A percentile compares a stretch with the other conserved stretches of the same genome.
Evolutionary conservation across 2,113 vertebrate species (phyloP).

Genomic region (Ornithorhynchus anatinus): DNA sequence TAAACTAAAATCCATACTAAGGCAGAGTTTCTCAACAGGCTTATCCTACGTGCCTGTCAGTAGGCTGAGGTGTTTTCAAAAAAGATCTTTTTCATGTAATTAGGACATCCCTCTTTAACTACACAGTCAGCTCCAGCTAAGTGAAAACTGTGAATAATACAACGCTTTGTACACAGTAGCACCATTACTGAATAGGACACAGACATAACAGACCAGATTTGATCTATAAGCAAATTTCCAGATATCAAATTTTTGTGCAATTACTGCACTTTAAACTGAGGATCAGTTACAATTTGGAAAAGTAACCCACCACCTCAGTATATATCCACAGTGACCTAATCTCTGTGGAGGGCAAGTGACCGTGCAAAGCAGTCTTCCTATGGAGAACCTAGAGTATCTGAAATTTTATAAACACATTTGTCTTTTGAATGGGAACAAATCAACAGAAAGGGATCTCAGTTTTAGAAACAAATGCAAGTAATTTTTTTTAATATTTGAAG

Average conservation of each 20-base stretch:
- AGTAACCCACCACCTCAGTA: no score
- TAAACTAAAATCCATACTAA: conserved; percentile 72
- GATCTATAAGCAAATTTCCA: conserved; percentile 7
- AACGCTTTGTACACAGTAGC: neutral
- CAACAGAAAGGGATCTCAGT: no score
- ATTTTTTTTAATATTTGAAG: no score
- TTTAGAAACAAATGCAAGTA: no score
- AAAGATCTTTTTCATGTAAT: conserved; percentile 31
- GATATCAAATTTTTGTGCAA: neutral
- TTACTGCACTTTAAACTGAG: conserved; percentile 1
- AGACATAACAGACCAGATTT: neutral
- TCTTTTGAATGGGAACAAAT: no score
- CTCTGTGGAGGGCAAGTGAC: no score
- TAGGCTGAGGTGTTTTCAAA: conserved; percentile 59
- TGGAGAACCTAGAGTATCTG: no score
- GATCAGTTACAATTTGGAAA: no score
- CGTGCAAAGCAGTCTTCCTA: no score
- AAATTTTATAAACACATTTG: no score
- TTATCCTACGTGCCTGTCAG: conserved; percentile 56
- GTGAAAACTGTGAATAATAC: no score
- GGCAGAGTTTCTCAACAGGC: conserved; percentile 65
- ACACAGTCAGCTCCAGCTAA: neutral
- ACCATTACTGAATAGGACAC: neutral
- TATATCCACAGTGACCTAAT: no score
- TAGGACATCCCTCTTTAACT: conserved; percentile 43